These are phyloP conservation scores for Etia nguti DNA, from an alignment of 2,113 vertebrate genomes.

Conservation along the genomic window DNA sequence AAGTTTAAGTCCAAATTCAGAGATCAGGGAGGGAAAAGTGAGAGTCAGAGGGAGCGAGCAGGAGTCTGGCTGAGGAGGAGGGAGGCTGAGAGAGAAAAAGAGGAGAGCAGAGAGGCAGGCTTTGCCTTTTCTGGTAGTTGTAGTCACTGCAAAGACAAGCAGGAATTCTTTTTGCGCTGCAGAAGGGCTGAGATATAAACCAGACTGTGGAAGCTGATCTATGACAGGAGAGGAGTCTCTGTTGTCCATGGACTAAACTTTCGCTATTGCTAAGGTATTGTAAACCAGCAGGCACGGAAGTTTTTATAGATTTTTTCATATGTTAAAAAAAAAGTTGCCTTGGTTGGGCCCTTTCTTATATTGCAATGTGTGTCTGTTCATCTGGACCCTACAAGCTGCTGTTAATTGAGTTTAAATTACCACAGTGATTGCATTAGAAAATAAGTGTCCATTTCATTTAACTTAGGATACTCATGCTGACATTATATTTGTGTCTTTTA, in stretches of 20 bases:
- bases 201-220: slow-evolving; percentile 56
- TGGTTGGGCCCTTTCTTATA: not conserved
- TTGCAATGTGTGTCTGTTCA: not conserved
- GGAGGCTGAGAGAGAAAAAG: slow-evolving; percentile 21
- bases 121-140: slow-evolving; percentile 78
- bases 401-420: not conserved
- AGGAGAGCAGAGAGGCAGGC: slow-evolving; percentile 47
- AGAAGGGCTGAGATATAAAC: slow-evolving; percentile 59
- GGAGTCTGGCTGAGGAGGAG: slow-evolving; percentile 51
- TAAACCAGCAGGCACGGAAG: not conserved
- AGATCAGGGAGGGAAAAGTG: slow-evolving; percentile 62
- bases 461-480: not conserved
- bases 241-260: slow-evolving; percentile 46
- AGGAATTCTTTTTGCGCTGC: slow-evolving; percentile 57
- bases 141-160: slow-evolving; percentile 41
- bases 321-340: not conserved
- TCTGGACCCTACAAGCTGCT: not conserved
- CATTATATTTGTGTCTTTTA: slow-evolving; percentile 17
- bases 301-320: not conserved
- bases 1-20: slow-evolving; percentile 48
- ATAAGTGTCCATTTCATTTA: not conserved
- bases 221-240: slow-evolving; percentile 14
- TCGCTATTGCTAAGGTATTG: slow-evolving; percentile 54
- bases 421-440: not conserved
- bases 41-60: slow-evolving; percentile 49